These are phyloP conservation scores for Onychostoma macrolepis DNA, from an alignment of 2,113 vertebrate genomes.

Conservation along the genomic window DNA sequence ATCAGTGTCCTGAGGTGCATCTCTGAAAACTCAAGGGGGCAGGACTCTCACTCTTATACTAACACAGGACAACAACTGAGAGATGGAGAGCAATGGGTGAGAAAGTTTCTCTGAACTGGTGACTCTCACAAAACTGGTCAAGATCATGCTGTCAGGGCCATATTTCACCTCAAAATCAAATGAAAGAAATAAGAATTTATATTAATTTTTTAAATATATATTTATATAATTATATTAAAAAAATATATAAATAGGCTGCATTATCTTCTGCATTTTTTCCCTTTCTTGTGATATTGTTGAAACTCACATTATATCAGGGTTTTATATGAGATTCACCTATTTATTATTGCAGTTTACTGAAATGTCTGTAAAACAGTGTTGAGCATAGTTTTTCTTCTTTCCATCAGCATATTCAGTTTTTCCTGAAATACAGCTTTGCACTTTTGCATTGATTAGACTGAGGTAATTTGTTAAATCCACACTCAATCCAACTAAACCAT, in stretches of 20 bases:
- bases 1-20: slow-evolving; percentile 58
- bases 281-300: too few relatives aligned
- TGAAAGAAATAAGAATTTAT: neutral
- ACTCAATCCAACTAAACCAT: neutral
- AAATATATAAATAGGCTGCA: too few relatives aligned
- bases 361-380: neutral
- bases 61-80: neutral
- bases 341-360: neutral
- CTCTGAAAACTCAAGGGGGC: neutral
- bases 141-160: neutral
- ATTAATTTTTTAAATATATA: too few relatives aligned
- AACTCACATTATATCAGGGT: neutral
- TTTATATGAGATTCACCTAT: neutral
- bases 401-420: neutral
- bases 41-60: slow-evolving; percentile 9
- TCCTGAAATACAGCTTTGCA: neutral
- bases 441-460: neutral
- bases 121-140: neutral
- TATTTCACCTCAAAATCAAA: neutral
- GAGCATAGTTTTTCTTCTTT: neutral
- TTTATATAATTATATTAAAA: too few relatives aligned
- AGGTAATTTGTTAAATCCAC: neutral
- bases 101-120: neutral
- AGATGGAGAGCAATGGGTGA: neutral
- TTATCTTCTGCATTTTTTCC: too few relatives aligned